Evolutionary conservation across 2,888 invertebrate genomes (phyloP).

Genomic region (Agrotis puta): DNA sequence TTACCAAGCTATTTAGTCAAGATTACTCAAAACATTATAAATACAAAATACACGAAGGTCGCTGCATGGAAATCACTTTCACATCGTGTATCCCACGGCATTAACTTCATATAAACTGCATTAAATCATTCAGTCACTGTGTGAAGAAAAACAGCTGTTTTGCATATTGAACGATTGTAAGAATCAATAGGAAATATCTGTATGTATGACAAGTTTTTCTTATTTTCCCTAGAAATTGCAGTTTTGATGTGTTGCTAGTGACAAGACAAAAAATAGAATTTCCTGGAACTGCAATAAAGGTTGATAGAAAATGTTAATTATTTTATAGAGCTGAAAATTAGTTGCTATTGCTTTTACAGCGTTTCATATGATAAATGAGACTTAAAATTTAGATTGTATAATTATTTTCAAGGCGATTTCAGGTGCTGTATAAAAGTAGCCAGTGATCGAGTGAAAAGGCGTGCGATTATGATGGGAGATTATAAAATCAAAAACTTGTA

Average conservation of each 20-base stretch:
- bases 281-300: neutral
- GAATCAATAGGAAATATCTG: constrained; percentile 41
- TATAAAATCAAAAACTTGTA: too few species aligned
- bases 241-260: constrained; percentile 14
- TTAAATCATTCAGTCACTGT: constrained; percentile 33
- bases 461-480: too few species aligned
- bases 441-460: too few species aligned
- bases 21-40: neutral
- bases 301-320: neutral
- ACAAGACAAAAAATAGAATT: constrained; percentile 1
- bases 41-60: constrained; percentile 14
- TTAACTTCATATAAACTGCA: constrained; percentile 14
- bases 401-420: too few species aligned
- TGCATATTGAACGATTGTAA: constrained; percentile 49
- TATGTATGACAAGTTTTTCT: constrained; percentile 26
- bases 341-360: too few species aligned
- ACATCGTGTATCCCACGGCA: constrained; percentile 50
- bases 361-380: too few species aligned
- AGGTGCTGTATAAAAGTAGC: too few species aligned
- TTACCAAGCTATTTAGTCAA: neutral
- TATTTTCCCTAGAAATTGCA: constrained; percentile 1
- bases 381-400: too few species aligned
- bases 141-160: constrained; percentile 44
- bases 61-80: constrained; percentile 19
- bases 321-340: too few species aligned